Evolutionary conservation across 37 sponge, comb jelly and placozoan species (phyloP).

Genomic region (Hormiphora californensis): DNA sequence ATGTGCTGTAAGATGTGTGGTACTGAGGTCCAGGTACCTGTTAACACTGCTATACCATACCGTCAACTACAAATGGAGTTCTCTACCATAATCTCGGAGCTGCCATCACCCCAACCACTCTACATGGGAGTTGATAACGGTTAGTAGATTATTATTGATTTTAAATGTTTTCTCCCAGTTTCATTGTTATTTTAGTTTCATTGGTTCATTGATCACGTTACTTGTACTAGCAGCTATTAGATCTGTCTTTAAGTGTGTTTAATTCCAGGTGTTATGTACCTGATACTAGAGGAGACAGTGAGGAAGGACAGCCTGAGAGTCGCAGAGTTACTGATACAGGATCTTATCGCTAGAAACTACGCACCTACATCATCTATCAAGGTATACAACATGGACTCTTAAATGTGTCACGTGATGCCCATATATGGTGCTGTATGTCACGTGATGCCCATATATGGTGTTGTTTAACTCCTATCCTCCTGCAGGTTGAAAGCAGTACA

Average conservation of each 20-base stretch:
- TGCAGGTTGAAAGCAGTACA: neutral
- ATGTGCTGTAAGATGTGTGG: constrained; percentile 26
- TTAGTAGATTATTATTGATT: neutral
- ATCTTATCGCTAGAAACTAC: neutral
- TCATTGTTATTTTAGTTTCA: no score
- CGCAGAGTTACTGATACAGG: neutral
- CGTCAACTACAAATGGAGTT: neutral
- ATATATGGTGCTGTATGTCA: no score
- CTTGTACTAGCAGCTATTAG: no score
- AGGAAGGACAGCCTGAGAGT: neutral
- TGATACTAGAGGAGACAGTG: neutral
- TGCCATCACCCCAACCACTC: neutral
- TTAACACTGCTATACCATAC: neutral
- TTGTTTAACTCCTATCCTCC: no score
- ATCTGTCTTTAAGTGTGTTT: no score
- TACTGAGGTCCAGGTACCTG: neutral
- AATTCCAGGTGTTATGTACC: neutral
- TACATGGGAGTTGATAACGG: neutral
- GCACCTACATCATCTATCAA: neutral
- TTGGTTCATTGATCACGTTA: no score
- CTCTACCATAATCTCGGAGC: neutral
- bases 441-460: no score
- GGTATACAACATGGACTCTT: no score
- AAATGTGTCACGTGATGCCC: no score
- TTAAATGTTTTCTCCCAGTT: no score